phyloP scores from a whole-genome alignment of 2,113 vertebrate species.

The Neopipo cinnamomea region DNA sequence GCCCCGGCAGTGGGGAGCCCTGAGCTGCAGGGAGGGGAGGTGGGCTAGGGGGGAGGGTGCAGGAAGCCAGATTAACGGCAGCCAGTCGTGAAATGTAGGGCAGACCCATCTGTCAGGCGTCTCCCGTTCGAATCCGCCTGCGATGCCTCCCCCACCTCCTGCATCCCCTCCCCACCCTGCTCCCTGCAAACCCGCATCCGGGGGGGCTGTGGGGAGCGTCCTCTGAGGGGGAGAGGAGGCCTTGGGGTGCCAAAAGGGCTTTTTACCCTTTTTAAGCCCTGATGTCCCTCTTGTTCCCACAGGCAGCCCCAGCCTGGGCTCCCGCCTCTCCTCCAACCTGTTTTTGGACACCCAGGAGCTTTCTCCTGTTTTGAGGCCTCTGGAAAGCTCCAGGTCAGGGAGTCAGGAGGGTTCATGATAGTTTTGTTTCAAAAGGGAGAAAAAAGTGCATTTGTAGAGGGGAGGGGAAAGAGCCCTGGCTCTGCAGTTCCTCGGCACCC shows the following conservation, averaged over 20 bases:
- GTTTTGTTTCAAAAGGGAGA: not conserved
- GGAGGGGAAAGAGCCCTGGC: not conserved
- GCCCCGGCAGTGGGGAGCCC: fast-evolving
- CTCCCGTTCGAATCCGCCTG: not conserved
- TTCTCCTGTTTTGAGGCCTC: not conserved
- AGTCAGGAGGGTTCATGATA: fast-evolving
- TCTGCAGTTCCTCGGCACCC: not conserved
- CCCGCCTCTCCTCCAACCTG: fast-evolving
- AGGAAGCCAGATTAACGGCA: constrained; percentile 47
- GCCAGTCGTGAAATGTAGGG: constrained; percentile 33
- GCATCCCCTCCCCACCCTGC: not conserved
- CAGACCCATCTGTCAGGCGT: constrained; percentile 52
- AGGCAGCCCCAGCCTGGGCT: not conserved
- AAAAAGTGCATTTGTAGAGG: not conserved
- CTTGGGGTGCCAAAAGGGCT: not conserved
- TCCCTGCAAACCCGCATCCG: not conserved
- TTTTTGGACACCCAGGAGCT: fast-evolving
- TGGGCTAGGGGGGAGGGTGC: not conserved
- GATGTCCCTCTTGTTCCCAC: not conserved
- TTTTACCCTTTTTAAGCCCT: not conserved
- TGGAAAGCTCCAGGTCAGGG: not conserved
- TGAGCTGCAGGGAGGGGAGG: not conserved
- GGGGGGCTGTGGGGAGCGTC: not conserved
- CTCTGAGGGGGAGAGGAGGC: not conserved
- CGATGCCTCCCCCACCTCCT: not conserved